These are phyloP conservation scores for Halichoerus grypus DNA, from an alignment of 2,113 vertebrate species.

Conservation along the genomic window DNA sequence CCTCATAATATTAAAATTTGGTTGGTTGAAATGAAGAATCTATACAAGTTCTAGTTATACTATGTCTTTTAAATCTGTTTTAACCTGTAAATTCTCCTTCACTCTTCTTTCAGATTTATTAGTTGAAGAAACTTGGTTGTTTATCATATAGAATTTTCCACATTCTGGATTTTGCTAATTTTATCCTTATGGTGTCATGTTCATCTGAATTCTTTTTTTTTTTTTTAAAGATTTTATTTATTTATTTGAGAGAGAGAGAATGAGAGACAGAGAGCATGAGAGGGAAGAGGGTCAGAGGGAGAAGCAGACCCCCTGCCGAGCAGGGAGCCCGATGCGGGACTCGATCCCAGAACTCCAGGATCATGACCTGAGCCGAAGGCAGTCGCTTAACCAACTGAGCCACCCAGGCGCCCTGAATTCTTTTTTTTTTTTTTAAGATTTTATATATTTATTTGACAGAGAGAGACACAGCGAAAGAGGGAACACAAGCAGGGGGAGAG, in stretches of 20 bases:
- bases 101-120: slow-evolving; percentile 17
- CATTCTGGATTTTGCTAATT: slow-evolving; percentile 35
- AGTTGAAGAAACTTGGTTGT: background rate
- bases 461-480: no score
- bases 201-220: background rate
- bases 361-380: no score
- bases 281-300: no score
- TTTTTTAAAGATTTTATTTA: no score
- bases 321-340: no score
- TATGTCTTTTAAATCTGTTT: background rate
- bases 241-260: no score
- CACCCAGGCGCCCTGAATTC: background rate
- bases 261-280: no score
- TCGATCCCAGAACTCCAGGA: no score
- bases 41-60: background rate
- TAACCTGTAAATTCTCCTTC: background rate
- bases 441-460: no score
- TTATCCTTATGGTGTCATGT: background rate
- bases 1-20: background rate
- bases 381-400: no score
- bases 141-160: background rate
- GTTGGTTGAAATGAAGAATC: slow-evolving; percentile 35
- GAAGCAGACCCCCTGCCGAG: no score
- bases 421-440: background rate
- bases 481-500: no score